These are phyloP conservation scores for Tipula confusa DNA, from an alignment of 2,888 invertebrate genomes.

Conservation along the genomic window DNA sequence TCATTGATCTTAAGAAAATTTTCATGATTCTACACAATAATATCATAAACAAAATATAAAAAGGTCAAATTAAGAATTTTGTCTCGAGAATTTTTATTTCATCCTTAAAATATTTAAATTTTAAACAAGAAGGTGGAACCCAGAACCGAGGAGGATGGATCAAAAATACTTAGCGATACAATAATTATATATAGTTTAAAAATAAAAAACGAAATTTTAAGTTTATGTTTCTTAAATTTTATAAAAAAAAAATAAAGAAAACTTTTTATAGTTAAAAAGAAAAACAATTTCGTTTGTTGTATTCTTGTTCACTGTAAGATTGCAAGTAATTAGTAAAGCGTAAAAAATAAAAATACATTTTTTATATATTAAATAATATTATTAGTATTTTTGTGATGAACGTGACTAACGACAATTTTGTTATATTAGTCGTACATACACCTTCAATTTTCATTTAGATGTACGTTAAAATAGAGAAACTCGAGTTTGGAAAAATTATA, in stretches of 20 bases:
- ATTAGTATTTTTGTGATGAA: not conserved
- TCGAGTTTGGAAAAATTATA: conserved; percentile 9
- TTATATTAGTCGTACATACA: not conserved
- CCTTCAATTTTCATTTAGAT: not conserved
- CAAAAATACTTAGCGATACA: not conserved
- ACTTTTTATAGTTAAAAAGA: not conserved
- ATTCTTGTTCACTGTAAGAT: not conserved
- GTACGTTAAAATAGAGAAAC: not conserved
- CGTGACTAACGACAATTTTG: conserved; percentile 12
- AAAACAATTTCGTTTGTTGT: not conserved
- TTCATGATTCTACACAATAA: not conserved
- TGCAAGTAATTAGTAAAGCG: not conserved
- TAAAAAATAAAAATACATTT: too few species aligned
- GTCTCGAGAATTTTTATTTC: not conserved
- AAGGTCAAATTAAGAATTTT: conserved; percentile 3
- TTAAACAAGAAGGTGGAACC: not conserved
- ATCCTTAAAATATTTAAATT: conserved; percentile 12
- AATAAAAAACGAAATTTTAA: not conserved
- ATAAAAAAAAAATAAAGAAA: not conserved
- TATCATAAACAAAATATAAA: not conserved
- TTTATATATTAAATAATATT: not conserved
- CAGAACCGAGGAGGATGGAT: not conserved
- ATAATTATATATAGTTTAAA: not conserved
- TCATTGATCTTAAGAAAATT: not conserved
- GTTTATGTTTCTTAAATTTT: not conserved